These are phyloP conservation scores for Polypterus senegalus DNA, from an alignment of 2,113 vertebrate species.

Conservation along the genomic window DNA sequence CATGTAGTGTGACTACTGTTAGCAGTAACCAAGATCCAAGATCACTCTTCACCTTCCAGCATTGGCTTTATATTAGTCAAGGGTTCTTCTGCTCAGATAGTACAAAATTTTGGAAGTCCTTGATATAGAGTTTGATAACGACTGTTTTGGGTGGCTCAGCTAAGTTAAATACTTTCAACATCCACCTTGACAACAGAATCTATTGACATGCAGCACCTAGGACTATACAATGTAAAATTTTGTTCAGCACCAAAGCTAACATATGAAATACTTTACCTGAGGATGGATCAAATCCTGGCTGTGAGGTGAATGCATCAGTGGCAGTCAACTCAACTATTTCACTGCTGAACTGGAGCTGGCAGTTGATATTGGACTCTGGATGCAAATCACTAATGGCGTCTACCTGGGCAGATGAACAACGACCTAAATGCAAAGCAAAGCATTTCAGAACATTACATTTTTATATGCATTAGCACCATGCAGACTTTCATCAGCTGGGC, in stretches of 20 bases:
- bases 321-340: slow-evolving; percentile 58
- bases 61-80: too few relatives aligned
- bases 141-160: too few relatives aligned
- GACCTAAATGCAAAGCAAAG: slow-evolving; percentile 41
- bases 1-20: too few relatives aligned
- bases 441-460: neutral
- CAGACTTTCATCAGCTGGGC: neutral
- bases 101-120: neutral
- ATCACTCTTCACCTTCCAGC: too few relatives aligned
- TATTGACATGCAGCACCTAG: neutral
- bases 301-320: slow-evolving; percentile 53
- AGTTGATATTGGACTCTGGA: slow-evolving; percentile 64
- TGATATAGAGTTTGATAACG: too few relatives aligned
- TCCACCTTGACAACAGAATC: neutral
- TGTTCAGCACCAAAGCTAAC: neutral
- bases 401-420: slow-evolving; percentile 61
- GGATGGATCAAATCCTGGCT: slow-evolving; percentile 58
- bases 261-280: slow-evolving; percentile 43
- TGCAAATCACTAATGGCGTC: slow-evolving; percentile 52
- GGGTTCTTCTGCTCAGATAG: neutral
- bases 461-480: neutral
- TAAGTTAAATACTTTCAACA: too few relatives aligned
- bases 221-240: neutral
- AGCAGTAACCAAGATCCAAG: too few relatives aligned
- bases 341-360: slow-evolving; percentile 64